A percentile compares a stretch with the other conserved stretches of the same genome.
phyloP scores from a whole-genome alignment of 2,113 vertebrate species.

The Tyto alba region DNA sequence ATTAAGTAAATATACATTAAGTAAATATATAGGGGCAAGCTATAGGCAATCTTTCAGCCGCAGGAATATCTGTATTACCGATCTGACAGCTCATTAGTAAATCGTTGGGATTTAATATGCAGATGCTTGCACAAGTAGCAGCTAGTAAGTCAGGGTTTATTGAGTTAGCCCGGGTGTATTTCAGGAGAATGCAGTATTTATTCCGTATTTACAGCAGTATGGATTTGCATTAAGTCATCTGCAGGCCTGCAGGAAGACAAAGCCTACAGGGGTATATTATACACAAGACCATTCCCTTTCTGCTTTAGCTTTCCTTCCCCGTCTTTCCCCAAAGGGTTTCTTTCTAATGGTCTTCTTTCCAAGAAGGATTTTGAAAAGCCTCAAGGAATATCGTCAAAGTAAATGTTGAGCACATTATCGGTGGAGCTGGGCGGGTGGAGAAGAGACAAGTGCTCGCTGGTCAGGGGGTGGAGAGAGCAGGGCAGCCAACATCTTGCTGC shows the following conservation, averaged over 20 bases:
- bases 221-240: not conserved
- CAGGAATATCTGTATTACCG: not conserved
- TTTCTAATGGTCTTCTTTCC: not conserved
- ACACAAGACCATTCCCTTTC: not conserved
- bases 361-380: constrained; percentile 4
- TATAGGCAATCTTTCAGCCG: not conserved
- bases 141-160: not conserved
- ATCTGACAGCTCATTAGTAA: not conserved
- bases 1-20: not conserved
- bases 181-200: not conserved
- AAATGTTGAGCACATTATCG: constrained; percentile 22
- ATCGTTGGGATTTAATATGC: not conserved
- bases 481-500: not conserved
- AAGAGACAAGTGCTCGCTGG: not conserved
- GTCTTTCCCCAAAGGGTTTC: not conserved
- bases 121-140: not conserved
- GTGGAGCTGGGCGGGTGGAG: not conserved
- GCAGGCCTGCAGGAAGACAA: not conserved
- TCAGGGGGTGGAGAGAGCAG: not conserved
- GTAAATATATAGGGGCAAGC: not conserved
- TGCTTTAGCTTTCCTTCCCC: not conserved
- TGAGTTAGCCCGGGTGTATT: not conserved
- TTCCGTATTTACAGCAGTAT: not conserved
- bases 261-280: not conserved
- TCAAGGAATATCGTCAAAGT: not conserved